Percentiles rank a stretch among this genome's conserved stretches.
phyloP scores from a whole-genome alignment of 2,113 vertebrate genomes.

The Nyctibius bracteatus region DNA sequence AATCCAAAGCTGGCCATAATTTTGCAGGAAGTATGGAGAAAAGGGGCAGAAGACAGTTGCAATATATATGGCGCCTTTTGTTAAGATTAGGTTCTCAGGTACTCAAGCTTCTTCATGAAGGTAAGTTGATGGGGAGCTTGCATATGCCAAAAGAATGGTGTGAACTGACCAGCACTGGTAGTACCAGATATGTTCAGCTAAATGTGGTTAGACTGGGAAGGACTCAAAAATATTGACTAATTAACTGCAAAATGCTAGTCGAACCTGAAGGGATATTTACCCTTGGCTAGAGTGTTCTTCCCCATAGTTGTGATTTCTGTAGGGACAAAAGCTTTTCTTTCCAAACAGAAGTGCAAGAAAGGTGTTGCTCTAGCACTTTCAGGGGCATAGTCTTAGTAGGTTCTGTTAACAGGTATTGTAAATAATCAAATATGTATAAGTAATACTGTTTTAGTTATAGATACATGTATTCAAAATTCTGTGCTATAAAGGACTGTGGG shows the following conservation, averaged over 20 bases:
- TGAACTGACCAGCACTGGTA: neutral
- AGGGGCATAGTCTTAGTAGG: neutral
- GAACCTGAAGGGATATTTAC: neutral
- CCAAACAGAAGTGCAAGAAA: neutral
- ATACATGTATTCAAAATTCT: neutral
- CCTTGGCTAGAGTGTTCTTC: neutral
- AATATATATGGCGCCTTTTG: neutral
- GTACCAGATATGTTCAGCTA: neutral
- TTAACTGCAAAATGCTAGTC: neutral
- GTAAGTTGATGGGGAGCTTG: neutral
- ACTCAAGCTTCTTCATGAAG: neutral
- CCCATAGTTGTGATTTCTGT: neutral
- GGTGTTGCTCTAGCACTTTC: neutral
- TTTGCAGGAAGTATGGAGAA: neutral
- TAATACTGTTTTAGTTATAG: neutral
- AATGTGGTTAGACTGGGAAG: neutral
- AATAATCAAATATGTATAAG: neutral
- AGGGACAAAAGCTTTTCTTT: neutral
- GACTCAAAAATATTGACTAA: neutral
- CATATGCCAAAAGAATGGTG: neutral
- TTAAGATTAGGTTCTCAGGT: neutral
- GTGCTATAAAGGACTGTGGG: neutral
- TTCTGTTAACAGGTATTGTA: neutral
- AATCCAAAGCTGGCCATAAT: neutral
- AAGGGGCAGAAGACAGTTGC: neutral